Evolutionary conservation across 2,113 vertebrate genomes (phyloP).

Genomic region (Cepphus grylle): DNA sequence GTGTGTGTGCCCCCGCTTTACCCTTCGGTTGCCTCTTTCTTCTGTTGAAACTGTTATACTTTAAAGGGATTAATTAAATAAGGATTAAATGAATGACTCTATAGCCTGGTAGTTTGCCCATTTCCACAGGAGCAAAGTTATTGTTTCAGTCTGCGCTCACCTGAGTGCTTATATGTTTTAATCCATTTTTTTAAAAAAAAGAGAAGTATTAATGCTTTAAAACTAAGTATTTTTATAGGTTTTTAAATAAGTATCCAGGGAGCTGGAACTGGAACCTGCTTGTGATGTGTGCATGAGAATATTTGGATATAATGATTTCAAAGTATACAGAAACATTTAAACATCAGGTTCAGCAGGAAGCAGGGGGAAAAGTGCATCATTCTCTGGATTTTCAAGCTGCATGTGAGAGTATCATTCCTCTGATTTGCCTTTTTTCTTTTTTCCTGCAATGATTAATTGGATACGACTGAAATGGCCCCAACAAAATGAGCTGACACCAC

Average conservation of each 20-base stretch:
- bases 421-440: fast-evolving
- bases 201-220: not conserved
- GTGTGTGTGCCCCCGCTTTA: fast-evolving
- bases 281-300: not conserved
- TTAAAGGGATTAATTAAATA: not conserved
- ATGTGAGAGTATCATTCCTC: not conserved
- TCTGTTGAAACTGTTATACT: not conserved
- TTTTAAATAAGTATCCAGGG: not conserved
- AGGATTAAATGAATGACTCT: not conserved
- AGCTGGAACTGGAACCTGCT: not conserved
- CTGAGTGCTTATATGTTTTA: not conserved
- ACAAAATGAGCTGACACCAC: not conserved
- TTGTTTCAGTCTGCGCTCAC: not conserved
- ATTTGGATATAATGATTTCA: not conserved
- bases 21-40: not conserved
- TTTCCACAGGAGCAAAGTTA: not conserved
- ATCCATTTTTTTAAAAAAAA: not conserved
- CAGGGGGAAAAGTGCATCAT: not conserved
- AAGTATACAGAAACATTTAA: not conserved
- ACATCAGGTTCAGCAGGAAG: not conserved
- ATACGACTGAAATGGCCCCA: not conserved
- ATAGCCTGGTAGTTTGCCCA: not conserved
- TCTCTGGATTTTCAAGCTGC: not conserved
- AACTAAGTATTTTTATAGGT: not conserved
- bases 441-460: not conserved